Evolutionary conservation across 1,140 invertebrate genomes (phyloP).

Genomic region (Sminthurides bifidus): DNA sequence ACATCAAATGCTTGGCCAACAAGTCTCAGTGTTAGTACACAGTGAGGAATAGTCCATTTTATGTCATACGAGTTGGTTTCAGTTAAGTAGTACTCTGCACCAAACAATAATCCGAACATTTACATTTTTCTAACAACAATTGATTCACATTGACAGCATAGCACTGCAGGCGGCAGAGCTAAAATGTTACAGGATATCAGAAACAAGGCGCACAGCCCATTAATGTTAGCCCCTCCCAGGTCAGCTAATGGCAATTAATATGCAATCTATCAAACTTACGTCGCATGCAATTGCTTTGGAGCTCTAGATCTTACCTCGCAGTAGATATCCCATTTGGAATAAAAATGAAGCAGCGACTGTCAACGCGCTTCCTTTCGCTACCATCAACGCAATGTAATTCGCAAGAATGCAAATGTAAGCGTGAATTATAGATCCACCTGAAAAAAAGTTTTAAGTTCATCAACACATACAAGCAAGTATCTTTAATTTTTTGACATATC

Average conservation of each 20-base stretch:
- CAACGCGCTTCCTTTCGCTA: slow-evolving; percentile 46
- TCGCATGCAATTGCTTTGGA: too few species aligned
- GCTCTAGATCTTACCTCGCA: slow-evolving; percentile 37
- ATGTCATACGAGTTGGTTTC: slow-evolving; percentile 76
- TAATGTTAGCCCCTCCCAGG: slow-evolving; percentile 6
- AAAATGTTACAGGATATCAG: slow-evolving; percentile 8
- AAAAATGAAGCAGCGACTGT: slow-evolving; percentile 55
- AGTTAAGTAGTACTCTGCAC: slow-evolving; percentile 54
- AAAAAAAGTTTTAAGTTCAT: slow-evolving; percentile 30
- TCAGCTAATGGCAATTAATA: not conserved
- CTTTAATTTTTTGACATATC: not conserved
- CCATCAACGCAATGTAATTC: slow-evolving; percentile 51
- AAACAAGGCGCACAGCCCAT: slow-evolving; percentile 34
- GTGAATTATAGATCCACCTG: slow-evolving; percentile 53
- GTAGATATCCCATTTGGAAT: slow-evolving; percentile 70
- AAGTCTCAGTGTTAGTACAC: slow-evolving; percentile 72
- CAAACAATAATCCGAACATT: too few species aligned
- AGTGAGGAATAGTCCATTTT: slow-evolving; percentile 91
- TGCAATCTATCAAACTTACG: not conserved
- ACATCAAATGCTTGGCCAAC: slow-evolving; percentile 77
- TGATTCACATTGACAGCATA: too few species aligned
- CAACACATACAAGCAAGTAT: slow-evolving; percentile 10
- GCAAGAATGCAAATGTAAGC: slow-evolving; percentile 52
- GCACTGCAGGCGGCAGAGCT: too few species aligned
- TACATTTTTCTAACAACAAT: too few species aligned